Conservation (phyloP, 1,140 invertebrate genomes). For the Armadillidium nasatum region DNA sequence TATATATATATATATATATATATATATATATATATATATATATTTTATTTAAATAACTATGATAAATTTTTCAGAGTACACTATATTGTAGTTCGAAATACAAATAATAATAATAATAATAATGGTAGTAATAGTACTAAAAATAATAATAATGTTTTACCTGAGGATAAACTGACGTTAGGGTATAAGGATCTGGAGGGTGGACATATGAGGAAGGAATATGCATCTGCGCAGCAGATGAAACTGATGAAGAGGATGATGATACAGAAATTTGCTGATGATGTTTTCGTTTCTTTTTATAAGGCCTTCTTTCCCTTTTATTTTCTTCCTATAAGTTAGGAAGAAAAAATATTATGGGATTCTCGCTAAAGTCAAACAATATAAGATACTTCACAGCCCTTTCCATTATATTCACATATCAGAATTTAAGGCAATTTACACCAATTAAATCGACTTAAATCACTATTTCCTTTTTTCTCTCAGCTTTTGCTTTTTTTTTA, state of each 20-base stretch:
- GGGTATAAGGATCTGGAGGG: neutral
- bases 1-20: too few species aligned
- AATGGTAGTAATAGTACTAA: too few species aligned
- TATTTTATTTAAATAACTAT: too few species aligned
- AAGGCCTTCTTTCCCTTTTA: neutral
- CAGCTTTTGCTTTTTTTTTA: too few species aligned
- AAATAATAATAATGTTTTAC: neutral
- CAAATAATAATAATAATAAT: too few species aligned
- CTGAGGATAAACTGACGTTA: slow-evolving; percentile 3
- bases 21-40: too few species aligned
- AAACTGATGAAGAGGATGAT: neutral
- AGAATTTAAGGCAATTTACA: too few species aligned
- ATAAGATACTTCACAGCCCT: neutral
- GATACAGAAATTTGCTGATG: neutral
- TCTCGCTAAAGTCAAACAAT: neutral
- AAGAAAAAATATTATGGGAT: neutral
- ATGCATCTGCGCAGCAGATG: neutral
- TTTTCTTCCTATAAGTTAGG: neutral
- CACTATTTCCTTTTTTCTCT: too few species aligned
- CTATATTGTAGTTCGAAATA: too few species aligned
- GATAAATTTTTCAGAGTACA: too few species aligned
- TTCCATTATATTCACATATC: too few species aligned
- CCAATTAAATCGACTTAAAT: too few species aligned
- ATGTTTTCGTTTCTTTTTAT: slow-evolving; percentile 9
- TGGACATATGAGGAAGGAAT: neutral